phyloP scores from a whole-genome alignment of 2,888 invertebrate species.

The Aricia artaxerxes region DNA sequence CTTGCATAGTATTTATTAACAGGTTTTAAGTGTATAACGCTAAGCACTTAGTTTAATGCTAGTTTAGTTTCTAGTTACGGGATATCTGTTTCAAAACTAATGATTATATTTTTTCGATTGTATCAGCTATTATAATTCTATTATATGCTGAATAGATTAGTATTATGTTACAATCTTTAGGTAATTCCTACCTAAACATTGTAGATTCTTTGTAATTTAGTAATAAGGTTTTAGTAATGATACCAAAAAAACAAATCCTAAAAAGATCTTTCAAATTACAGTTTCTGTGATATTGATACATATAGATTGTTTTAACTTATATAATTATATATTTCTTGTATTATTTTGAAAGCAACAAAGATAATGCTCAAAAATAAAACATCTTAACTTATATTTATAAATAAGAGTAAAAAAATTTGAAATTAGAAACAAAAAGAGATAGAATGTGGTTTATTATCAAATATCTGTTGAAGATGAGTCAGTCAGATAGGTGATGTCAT shows the following conservation, averaged over 20 bases:
- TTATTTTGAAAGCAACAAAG: no score
- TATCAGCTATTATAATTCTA: background rate
- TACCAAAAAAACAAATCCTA: background rate
- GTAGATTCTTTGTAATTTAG: background rate
- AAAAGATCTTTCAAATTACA: no score
- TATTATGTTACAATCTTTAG: background rate
- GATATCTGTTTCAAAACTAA: background rate
- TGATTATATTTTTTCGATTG: background rate
- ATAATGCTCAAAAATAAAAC: background rate
- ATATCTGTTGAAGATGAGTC: slow-evolving; percentile 14
- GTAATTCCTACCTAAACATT: no score
- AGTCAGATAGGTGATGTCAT: background rate
- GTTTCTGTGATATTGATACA: no score
- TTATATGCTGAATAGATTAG: background rate
- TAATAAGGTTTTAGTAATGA: background rate
- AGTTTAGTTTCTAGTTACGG: background rate
- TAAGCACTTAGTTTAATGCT: no score
- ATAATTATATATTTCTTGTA: no score
- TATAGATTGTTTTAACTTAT: no score
- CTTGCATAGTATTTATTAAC: no score
- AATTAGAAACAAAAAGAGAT: background rate
- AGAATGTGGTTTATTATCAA: slow-evolving; percentile 3
- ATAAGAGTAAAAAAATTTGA: background rate
- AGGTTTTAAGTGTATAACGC: no score
- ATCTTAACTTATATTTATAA: background rate